Evolutionary conservation across 2,797 vertebrate genomes (phyloP), one percentile per base, ranked within the genome.

Genomic region (Tenualosa thibaudeaui): DNA sequence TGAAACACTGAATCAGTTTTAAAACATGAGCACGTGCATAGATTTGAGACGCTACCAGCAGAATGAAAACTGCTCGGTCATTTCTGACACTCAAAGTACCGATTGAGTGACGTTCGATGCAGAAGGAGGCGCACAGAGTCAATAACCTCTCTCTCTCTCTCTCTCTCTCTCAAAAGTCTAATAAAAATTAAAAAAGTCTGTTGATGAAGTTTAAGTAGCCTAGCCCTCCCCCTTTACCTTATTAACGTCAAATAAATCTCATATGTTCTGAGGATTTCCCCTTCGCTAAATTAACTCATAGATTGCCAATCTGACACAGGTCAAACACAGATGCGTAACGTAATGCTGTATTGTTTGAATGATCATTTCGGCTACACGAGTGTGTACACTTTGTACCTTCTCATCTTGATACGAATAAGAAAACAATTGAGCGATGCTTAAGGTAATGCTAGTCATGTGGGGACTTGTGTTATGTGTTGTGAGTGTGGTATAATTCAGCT

Each of bases 61-160:
- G 26, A 78, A 43, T 78, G 71, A 78, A 78, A 78, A 78, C 17
- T 78, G 71, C 71, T 22, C 71, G 71, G 71, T 78, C 71, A 78
- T 78, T 50, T 24, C 31, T 31, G 15, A 6, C 68, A 78, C 71
- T 78, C 37, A 78, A 46, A 78, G 40, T 68, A 31, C 12, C 12
- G 26, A 22, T 6, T 60, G 58, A 60, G 58, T 62, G 58, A 24
- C 58, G 58, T 62, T 24, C 7, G 22, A n/a, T 62, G 71, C 1
- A 78, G 40, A 19, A 78, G 71, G 71, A 78, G 71, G 71, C 37
- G 40, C 15, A 46, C 37, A 15, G 37, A 43, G 71, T 78, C 68
- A 40, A 75, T 5, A 40, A 46, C 37, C 19, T 43, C 40, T 40
- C 40, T 46, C 71, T 5, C 71, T 46, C 71, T 46, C 46, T 40